Percentiles rank a stretch among this genome's conserved stretches.
phyloP scores from a whole-genome alignment of 64 coral and sea anemone genomes.

The Dendronephthya gigantea region DNA sequence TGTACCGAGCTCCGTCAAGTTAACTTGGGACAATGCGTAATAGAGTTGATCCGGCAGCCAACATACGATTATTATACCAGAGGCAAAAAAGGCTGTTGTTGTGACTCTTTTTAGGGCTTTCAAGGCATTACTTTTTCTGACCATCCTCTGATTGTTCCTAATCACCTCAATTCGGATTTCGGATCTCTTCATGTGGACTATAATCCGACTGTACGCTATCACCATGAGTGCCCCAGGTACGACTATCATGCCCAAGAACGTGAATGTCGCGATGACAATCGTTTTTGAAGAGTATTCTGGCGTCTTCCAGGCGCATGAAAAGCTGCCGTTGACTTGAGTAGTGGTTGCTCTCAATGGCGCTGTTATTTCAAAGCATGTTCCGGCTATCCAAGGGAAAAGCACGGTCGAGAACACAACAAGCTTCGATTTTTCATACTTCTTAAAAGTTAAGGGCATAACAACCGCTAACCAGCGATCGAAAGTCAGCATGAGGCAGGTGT shows the following conservation, averaged over 20 bases:
- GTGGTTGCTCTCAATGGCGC: not conserved
- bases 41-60: not conserved
- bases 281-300: not conserved
- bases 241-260: not conserved
- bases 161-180: too few relatives aligned
- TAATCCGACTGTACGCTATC: too few relatives aligned
- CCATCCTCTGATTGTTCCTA: too few relatives aligned
- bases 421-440: not conserved
- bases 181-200: too few relatives aligned
- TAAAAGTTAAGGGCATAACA: not conserved
- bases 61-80: not conserved
- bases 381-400: not conserved
- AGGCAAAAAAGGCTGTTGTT: not conserved
- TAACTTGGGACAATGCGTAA: not conserved
- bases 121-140: not conserved
- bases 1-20: not conserved
- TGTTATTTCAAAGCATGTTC: not conserved
- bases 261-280: not conserved
- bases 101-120: not conserved
- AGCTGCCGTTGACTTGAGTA: not conserved
- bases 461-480: constrained; percentile 26
- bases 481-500: constrained; percentile 22
- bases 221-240: not conserved
- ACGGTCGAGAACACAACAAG: not conserved
- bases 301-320: not conserved